Percentiles rank a stretch among this genome's conserved stretches.
phyloP scores from a whole-genome alignment of 2,797 vertebrate genomes.

The Microcaecilia unicolor region DNA sequence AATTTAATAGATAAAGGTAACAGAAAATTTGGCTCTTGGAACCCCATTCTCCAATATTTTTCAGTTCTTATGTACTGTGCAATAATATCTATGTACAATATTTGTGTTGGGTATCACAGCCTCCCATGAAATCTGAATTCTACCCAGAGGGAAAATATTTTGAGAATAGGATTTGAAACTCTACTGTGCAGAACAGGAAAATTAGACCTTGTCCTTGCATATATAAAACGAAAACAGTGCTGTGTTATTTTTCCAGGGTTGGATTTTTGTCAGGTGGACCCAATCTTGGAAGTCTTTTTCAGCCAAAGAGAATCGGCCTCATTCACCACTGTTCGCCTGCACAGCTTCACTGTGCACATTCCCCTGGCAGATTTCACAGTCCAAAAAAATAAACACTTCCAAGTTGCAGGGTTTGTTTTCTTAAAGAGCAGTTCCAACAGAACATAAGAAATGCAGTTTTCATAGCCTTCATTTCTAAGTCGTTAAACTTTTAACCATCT shows the following conservation, averaged over 20 bases:
- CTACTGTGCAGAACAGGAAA: background rate
- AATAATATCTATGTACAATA: too few relatives aligned
- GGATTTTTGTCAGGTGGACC: background rate
- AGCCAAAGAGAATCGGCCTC: slow-evolving; percentile 26
- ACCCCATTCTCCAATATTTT: too few relatives aligned
- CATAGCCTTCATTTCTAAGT: slow-evolving; percentile 18
- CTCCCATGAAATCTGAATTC: too few relatives aligned
- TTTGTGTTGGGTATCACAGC: too few relatives aligned
- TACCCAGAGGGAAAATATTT: background rate
- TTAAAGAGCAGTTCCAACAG: slow-evolving; percentile 39
- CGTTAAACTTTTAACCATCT: slow-evolving; percentile 1
- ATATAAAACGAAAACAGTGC: background rate
- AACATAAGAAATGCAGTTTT: slow-evolving; percentile 12
- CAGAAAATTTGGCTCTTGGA: too few relatives aligned
- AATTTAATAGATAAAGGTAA: too few relatives aligned
- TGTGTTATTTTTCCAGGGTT: background rate
- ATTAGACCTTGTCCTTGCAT: background rate
- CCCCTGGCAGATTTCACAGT: slow-evolving; percentile 25
- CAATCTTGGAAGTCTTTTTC: slow-evolving; percentile 8
- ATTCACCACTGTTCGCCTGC: slow-evolving; percentile 46
- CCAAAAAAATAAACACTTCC: slow-evolving; percentile 51
- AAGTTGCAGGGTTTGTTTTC: slow-evolving; percentile 51
- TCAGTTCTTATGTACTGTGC: too few relatives aligned
- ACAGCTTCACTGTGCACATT: slow-evolving; percentile 37
- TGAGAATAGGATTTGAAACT: background rate